Conservation (phyloP, 2,113 vertebrate species). For the Prolemur simus region DNA sequence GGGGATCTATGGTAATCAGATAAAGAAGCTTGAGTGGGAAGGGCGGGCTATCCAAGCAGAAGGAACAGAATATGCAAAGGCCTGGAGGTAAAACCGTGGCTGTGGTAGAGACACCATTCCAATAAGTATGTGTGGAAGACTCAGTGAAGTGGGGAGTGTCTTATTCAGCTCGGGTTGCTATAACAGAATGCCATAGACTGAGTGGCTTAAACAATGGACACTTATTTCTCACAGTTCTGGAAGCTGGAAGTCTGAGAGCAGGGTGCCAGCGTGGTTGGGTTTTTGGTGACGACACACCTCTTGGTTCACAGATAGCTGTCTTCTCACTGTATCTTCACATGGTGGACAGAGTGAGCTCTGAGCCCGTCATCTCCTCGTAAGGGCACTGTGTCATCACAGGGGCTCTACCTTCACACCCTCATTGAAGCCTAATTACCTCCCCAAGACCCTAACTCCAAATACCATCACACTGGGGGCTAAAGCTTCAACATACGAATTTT, state of each 20-base stretch:
- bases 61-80: constrained; percentile 2
- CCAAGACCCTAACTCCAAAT: not conserved
- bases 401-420: not conserved
- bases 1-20: not conserved
- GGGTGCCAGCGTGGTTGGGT: not conserved
- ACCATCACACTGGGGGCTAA: not conserved
- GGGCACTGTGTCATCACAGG: not conserved
- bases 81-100: not conserved
- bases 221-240: not conserved
- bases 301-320: not conserved
- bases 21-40: not conserved
- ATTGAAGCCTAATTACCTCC: not conserved
- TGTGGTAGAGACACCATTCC: not conserved
- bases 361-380: not conserved
- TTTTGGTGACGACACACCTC: not conserved
- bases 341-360: no score
- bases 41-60: not conserved
- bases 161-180: not conserved
- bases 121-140: not conserved
- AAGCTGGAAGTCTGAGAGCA: not conserved
- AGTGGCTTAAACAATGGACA: not conserved
- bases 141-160: not conserved
- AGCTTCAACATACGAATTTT: not conserved
- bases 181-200: not conserved
- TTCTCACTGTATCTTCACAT: not conserved